Percentiles rank a stretch among this genome's conserved stretches.
These are phyloP conservation scores for Pelmatolapia mariae DNA, from an alignment of 2,113 vertebrate genomes.

Conservation along the genomic window DNA sequence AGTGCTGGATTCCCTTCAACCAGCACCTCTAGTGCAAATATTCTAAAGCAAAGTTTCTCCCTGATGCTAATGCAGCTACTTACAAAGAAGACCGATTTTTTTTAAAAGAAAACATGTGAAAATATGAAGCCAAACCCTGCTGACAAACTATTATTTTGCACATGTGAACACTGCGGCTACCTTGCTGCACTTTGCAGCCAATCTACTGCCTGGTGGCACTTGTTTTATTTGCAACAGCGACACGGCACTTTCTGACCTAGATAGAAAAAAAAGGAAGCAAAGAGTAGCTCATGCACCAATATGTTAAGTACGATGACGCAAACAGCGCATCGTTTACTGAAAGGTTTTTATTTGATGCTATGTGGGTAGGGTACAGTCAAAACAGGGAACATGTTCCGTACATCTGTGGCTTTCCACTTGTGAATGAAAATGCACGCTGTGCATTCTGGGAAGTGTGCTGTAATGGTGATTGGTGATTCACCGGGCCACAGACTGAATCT, in stretches of 20 bases:
- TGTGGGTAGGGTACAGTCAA: not conserved
- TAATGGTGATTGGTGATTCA: not conserved
- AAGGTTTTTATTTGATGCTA: not conserved
- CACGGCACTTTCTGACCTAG: slow-evolving; percentile 46
- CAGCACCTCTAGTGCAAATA: not conserved
- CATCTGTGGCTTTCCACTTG: not conserved
- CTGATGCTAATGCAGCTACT: not conserved
- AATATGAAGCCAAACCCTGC: not conserved
- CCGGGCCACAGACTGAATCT: not conserved
- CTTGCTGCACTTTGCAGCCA: not conserved
- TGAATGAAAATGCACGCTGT: not conserved
- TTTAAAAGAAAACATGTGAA: not conserved
- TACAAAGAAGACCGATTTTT: not conserved
- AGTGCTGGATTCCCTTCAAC: not conserved
- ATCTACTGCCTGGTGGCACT: not conserved
- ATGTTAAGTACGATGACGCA: not conserved
- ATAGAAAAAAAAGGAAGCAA: slow-evolving; percentile 11
- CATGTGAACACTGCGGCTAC: not conserved
- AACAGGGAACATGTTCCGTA: not conserved
- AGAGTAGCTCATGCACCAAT: not conserved
- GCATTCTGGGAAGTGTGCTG: not conserved
- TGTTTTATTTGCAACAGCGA: slow-evolving; percentile 3
- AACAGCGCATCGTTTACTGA: not conserved
- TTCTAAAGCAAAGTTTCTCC: not conserved
- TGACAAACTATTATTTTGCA: not conserved